Conservation (phyloP, 2,888 invertebrate genomes). For the Folsomia candida region DNA sequence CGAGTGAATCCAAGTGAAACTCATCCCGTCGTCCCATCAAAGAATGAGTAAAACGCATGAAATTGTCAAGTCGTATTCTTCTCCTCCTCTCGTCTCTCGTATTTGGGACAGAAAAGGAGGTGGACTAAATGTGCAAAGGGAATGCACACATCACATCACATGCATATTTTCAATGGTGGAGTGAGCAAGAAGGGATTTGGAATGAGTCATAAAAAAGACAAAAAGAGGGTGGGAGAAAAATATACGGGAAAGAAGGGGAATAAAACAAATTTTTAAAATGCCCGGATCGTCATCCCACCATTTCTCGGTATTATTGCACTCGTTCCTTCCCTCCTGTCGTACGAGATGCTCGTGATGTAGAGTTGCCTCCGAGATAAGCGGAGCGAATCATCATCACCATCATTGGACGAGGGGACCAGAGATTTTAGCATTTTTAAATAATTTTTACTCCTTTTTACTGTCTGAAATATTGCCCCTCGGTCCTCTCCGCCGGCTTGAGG, state of each 20-base stretch:
- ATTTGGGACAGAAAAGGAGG: slow-evolving; percentile 5
- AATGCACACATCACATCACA: slow-evolving; percentile 15
- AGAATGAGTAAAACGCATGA: neutral
- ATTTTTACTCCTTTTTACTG: neutral
- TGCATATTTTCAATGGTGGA: slow-evolving; percentile 24
- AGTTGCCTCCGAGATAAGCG: slow-evolving; percentile 9
- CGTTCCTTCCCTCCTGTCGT: slow-evolving; percentile 20
- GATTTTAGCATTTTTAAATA: neutral
- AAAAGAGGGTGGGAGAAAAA: slow-evolving; percentile 48
- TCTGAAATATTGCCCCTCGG: neutral
- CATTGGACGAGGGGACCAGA: neutral
- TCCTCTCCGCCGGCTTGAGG: neutral
- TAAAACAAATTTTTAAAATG: slow-evolving; percentile 50
- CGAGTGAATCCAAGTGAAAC: slow-evolving; percentile 3
- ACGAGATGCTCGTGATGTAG: neutral
- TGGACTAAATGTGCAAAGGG: slow-evolving; percentile 14
- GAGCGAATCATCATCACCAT: neutral
- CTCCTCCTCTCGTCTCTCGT: neutral
- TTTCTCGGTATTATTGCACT: slow-evolving; percentile 24
- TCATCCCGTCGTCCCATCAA: neutral
- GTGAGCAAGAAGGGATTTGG: slow-evolving; percentile 33
- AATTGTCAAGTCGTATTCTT: neutral
- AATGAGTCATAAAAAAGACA: slow-evolving; percentile 43
- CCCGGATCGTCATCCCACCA: slow-evolving; percentile 22
- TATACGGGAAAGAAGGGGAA: slow-evolving; percentile 44